These are phyloP conservation scores for Butorides virescens DNA, from an alignment of 2,113 vertebrate species.

Conservation along the genomic window DNA sequence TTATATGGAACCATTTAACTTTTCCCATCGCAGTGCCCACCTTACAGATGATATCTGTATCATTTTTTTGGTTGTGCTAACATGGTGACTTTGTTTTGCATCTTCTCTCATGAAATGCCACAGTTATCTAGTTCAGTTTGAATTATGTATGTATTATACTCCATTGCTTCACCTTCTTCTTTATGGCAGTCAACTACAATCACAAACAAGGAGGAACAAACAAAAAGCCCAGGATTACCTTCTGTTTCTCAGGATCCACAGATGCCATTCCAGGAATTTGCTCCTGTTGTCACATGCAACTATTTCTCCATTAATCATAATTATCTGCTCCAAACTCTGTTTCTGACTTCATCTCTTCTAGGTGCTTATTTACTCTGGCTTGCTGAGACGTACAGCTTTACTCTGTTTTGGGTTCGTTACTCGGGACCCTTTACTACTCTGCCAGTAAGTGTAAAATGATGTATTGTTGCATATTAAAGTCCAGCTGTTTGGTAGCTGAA, in stretches of 20 bases:
- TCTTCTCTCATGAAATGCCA: not conserved
- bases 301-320: not conserved
- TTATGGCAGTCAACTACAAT: not conserved
- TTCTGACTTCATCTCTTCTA: not conserved
- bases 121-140: not conserved
- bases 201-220: not conserved
- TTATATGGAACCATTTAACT: not conserved
- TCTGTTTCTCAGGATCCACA: not conserved
- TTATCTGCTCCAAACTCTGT: not conserved
- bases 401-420: not conserved
- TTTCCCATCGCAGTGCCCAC: not conserved
- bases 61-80: fast-evolving
- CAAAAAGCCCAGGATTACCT: not conserved
- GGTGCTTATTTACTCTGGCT: not conserved
- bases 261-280: not conserved
- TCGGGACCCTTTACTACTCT: not conserved
- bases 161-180: not conserved
- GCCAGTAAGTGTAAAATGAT: not conserved
- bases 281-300: not conserved
- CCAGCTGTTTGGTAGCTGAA: not conserved
- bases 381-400: not conserved
- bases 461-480: not conserved
- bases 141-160: not conserved
- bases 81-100: not conserved
- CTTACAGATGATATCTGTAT: not conserved